Conservation (phyloP, 2,113 vertebrate species). For the Promerops cafer region DNA sequence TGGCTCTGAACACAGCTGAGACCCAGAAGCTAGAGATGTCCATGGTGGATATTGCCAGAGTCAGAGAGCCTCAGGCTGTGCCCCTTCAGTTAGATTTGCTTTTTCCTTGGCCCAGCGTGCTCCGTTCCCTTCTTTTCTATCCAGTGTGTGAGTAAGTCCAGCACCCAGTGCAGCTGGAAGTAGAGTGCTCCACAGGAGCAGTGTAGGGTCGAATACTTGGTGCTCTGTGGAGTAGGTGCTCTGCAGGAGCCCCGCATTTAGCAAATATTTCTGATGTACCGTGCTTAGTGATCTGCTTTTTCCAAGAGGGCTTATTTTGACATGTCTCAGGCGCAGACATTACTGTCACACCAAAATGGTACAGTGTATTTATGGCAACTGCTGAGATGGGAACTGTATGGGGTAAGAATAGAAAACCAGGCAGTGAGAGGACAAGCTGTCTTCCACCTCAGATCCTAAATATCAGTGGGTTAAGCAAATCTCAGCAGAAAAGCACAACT, state of each 20-base stretch:
- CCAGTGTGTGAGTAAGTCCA: background rate
- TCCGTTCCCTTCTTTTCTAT: background rate
- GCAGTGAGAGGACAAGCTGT: background rate
- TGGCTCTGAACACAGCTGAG: background rate
- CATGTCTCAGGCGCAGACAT: background rate
- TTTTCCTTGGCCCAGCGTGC: fast-evolving
- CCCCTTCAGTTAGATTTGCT: background rate
- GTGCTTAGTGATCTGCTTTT: background rate
- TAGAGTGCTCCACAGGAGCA: background rate
- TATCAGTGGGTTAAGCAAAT: background rate
- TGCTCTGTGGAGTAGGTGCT: background rate
- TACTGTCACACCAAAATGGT: background rate
- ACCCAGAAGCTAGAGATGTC: background rate
- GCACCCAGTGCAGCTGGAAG: background rate
- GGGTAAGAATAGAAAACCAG: background rate
- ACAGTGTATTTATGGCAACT: background rate
- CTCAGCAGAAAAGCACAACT: background rate
- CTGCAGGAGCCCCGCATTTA: too few relatives aligned
- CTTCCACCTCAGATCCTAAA: background rate
- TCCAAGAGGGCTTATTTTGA: background rate
- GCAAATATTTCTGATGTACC: background rate
- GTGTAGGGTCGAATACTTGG: background rate
- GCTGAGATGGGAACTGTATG: background rate
- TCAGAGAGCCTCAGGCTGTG: background rate
- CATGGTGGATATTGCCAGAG: background rate